phyloP scores from a whole-genome alignment of 2,113 vertebrate genomes.

The Azemiops feae region DNA sequence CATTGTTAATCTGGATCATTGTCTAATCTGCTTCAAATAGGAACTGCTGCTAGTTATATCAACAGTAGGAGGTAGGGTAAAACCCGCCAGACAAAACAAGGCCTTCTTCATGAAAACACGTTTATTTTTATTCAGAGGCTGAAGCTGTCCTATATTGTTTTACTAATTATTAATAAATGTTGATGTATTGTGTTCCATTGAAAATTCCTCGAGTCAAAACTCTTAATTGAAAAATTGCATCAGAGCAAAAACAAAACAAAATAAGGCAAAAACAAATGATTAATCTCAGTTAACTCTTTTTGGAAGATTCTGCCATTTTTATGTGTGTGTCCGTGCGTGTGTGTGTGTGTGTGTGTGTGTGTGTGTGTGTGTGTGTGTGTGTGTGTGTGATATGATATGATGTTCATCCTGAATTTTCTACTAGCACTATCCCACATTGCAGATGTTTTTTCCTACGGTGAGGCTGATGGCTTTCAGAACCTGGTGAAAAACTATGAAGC shows the following conservation, averaged over 20 bases:
- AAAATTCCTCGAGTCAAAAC: constrained; percentile 60
- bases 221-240: constrained; percentile 60
- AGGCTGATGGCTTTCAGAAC: constrained; percentile 51
- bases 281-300: constrained; percentile 61
- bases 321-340: neutral
- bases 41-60: constrained; percentile 72
- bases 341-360: neutral
- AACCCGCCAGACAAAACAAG: constrained; percentile 72
- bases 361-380: too few species aligned
- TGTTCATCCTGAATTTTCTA: constrained; percentile 52
- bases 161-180: constrained; percentile 67
- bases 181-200: constrained; percentile 59
- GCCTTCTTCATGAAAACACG: constrained; percentile 68
- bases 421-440: constrained; percentile 54
- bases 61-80: constrained; percentile 74
- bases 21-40: constrained; percentile 68
- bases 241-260: constrained; percentile 34
- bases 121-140: constrained; percentile 56
- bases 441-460: constrained; percentile 53
- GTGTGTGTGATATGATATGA: constrained; percentile 1
- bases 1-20: constrained; percentile 64
- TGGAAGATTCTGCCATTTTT: constrained; percentile 23
- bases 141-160: constrained; percentile 57
- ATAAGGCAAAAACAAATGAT: constrained; percentile 19
- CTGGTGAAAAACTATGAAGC: constrained; percentile 25